Conservation (phyloP, 2,888 invertebrate species). For the Falcaria lacertinaria region DNA sequence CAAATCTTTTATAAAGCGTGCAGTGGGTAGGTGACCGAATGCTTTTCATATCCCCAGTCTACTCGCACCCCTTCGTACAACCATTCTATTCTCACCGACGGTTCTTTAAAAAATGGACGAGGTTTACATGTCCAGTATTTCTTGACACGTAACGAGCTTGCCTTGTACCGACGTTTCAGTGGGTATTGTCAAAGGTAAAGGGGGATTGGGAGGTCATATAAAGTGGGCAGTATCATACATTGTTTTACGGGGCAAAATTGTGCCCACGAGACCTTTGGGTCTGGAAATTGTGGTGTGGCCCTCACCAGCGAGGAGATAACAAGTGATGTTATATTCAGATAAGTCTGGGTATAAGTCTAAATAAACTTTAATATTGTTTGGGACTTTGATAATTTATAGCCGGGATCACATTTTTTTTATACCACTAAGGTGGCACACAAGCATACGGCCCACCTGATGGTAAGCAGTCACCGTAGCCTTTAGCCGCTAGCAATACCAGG, state of each 20-base stretch:
- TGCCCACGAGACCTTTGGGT: background rate
- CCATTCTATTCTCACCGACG: background rate
- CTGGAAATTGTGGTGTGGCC: slow-evolving; percentile 1
- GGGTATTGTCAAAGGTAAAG: background rate
- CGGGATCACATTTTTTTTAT: no score
- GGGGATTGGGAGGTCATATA: slow-evolving; percentile 16
- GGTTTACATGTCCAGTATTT: slow-evolving; percentile 20
- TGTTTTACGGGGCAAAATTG: slow-evolving; percentile 2
- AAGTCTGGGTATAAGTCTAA: no score
- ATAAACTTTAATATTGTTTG: no score
- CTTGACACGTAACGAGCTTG: slow-evolving; percentile 17
- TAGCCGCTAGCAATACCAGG: no score
- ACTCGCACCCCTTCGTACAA: slow-evolving; percentile 8
- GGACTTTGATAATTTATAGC: no score
- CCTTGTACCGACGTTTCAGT: slow-evolving; percentile 11
- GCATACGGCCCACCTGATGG: no score
- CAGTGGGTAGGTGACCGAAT: slow-evolving; percentile 13
- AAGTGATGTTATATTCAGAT: background rate
- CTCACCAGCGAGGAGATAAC: background rate
- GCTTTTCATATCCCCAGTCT: slow-evolving; percentile 13
- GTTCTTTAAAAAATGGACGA: slow-evolving; percentile 20
- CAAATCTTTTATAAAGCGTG: slow-evolving; percentile 24
- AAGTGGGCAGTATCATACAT: slow-evolving; percentile 10
- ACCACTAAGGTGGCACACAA: no score
- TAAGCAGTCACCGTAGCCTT: no score